Evolutionary conservation across 2,888 invertebrate genomes (phyloP).

Genomic region (Peribatodes rhomboidaria): DNA sequence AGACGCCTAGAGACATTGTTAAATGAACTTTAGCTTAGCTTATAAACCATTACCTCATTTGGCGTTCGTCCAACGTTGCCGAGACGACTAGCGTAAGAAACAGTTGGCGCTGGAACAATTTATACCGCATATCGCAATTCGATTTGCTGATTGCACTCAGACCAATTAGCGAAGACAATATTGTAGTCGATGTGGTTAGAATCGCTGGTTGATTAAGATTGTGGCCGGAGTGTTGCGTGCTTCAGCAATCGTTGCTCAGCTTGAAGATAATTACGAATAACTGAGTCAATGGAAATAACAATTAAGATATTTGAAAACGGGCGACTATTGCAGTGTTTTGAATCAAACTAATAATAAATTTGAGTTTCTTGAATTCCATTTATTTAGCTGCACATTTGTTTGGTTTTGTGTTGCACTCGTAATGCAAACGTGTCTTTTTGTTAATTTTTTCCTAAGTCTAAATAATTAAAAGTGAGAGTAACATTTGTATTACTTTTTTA

Average conservation of each 20-base stretch:
- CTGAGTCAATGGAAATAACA: no score
- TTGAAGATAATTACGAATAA: background rate
- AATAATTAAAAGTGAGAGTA: no score
- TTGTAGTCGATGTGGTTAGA: background rate
- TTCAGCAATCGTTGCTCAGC: background rate
- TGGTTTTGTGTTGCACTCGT: no score
- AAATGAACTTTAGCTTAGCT: constrained; percentile 74
- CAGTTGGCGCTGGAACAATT: constrained; percentile 58
- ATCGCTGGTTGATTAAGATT: background rate
- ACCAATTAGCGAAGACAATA: constrained; percentile 20
- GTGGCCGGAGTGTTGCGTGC: no score
- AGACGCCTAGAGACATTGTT: constrained; percentile 61
- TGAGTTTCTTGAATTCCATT: no score
- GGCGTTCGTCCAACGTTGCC: constrained; percentile 65
- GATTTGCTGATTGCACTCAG: constrained; percentile 22
- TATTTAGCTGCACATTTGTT: no score
- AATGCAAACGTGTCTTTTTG: no score
- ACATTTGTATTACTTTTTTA: no score
- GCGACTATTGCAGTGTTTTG: no score
- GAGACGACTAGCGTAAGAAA: constrained; percentile 56
- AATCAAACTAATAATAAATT: no score
- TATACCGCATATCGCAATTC: constrained; percentile 34
- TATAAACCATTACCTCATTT: constrained; percentile 71
- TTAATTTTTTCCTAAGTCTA: no score
- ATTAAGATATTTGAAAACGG: no score